Evolutionary conservation across 2,797 vertebrate species (phyloP).

Genomic region (Diglossa cyanea): DNA sequence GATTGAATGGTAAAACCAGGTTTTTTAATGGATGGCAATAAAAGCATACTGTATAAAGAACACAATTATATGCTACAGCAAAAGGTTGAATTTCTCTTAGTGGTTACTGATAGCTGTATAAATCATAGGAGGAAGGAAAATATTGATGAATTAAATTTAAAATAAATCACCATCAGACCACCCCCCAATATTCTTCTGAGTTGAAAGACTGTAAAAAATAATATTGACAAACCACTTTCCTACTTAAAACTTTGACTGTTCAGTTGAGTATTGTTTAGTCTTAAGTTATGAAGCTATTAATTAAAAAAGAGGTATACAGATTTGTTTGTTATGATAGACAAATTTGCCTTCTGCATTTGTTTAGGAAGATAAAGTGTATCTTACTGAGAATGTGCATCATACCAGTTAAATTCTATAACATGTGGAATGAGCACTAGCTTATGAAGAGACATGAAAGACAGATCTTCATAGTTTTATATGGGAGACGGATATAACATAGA

Average conservation of each 20-base stretch:
- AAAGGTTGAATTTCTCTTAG: not conserved
- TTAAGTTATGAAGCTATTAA: not conserved
- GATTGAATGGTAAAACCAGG: not conserved
- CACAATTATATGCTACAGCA: not conserved
- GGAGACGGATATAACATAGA: not conserved
- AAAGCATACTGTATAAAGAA: not conserved
- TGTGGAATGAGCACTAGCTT: not conserved
- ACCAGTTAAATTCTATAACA: not conserved
- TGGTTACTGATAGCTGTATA: constrained; percentile 6
- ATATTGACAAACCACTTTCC: not conserved
- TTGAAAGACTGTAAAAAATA: not conserved
- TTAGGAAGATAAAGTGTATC: not conserved
- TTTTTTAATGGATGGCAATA: not conserved
- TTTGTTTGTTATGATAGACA: not conserved
- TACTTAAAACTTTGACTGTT: not conserved
- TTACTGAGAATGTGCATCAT: not conserved
- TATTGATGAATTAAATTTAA: constrained; percentile 12
- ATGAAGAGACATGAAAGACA: not conserved
- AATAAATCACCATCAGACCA: not conserved
- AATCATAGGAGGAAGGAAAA: not conserved
- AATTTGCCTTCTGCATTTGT: not conserved
- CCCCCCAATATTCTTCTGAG: not conserved
- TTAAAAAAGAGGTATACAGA: not conserved
- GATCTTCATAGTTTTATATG: not conserved
- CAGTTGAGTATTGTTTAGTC: not conserved